phyloP scores from a whole-genome alignment of 1,140 invertebrate genomes.

The Asbolus verrucosus region DNA sequence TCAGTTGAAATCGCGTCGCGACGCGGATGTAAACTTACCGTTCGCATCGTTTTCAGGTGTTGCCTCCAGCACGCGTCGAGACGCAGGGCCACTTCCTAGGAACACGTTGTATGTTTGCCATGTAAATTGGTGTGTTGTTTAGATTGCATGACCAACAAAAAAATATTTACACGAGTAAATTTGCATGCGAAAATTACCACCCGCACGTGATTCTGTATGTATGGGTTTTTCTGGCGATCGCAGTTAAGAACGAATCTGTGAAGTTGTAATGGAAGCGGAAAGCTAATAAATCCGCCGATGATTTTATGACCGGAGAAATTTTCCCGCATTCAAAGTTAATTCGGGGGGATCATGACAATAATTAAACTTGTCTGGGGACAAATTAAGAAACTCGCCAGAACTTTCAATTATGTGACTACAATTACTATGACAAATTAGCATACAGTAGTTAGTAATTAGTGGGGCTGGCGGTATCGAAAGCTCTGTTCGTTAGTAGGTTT shows the following conservation, averaged over 20 bases:
- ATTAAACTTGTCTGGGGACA: constrained; percentile 20
- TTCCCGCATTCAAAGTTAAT: neutral
- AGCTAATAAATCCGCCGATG: constrained; percentile 6
- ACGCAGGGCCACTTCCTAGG: neutral
- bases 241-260: neutral
- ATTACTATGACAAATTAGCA: constrained; percentile 30
- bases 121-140: constrained; percentile 36
- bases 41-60: constrained; percentile 35
- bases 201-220: constrained; percentile 20
- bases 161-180: constrained; percentile 4
- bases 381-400: constrained; percentile 20
- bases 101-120: constrained; percentile 34
- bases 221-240: neutral
- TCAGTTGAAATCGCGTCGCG: constrained; percentile 46
- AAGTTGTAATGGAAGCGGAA: neutral
- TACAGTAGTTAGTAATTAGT: constrained; percentile 33
- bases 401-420: constrained; percentile 22
- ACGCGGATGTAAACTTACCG: constrained; percentile 41
- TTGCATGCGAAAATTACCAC: constrained; percentile 26
- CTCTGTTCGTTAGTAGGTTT: constrained; percentile 36
- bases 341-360: constrained; percentile 27
- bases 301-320: neutral
- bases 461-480: constrained; percentile 12
- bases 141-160: constrained; percentile 30
- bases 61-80: constrained; percentile 8